Base-by-base conservation (phyloP, 2,797 vertebrate genomes). In the Cirrhinus molitorella region DNA sequence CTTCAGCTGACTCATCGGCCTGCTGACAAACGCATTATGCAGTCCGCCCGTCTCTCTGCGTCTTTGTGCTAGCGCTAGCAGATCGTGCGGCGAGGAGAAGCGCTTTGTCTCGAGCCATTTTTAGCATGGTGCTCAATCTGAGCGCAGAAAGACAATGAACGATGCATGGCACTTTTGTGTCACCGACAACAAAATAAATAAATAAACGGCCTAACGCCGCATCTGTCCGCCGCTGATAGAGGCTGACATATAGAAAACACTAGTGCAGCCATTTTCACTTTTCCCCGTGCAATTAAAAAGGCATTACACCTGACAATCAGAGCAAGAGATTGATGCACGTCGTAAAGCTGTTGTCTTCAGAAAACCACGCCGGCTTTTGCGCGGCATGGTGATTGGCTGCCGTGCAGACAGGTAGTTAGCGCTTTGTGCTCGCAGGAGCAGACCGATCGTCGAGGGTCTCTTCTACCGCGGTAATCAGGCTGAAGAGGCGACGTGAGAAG, bases 221-320 rank as follows among this genome's bases (percentile, higher is more conserved):
- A 85, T 91, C 92, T 93, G 92, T 88, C 89, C 84, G 75, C 11
- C 0, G 71, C 85, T 89, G 91, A 94, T 92, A 92, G 86, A 92
- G 89, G 80, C 85, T 88, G 89, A 91, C 89, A 88, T 88, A 90
- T 89, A 83, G 55, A 72, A 74, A 79, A 84, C 78, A 82, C 77
- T 11, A 47, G 79, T 85, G 89, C 89, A 85, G 71, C 19, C 86
- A 66, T 73, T 87, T 80, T 72, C 84, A 92, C 85, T 81, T 82
- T 88, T 91, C 90, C 90, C 88, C 79, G 47, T 12, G 90, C 90
- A 93, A 94, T 94, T 93, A 93, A 93, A 93, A 90, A 89, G 88
- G 80, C 93, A 93, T 94, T 92, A 90, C 73, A 67, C 83, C 79
- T 75, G 87, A 88, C 90, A 89, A 81, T 81, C 89, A 88, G 51